Evolutionary conservation across 2,888 invertebrate species (phyloP).

Genomic region (Monochamus alternatus): DNA sequence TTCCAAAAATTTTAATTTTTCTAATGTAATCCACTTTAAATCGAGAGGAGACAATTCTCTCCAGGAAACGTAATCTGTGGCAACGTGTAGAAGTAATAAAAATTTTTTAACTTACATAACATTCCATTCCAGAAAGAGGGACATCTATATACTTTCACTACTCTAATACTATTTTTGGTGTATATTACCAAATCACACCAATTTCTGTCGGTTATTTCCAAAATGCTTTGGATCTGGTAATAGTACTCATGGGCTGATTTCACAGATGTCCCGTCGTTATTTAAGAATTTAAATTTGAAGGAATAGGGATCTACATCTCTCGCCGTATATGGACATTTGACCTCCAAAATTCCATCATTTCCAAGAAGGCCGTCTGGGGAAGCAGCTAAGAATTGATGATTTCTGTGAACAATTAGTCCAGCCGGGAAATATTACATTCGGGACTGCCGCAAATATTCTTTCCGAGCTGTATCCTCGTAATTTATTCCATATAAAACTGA

Average conservation of each 20-base stretch:
- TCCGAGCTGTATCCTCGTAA: not conserved
- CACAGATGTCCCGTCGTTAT: no score
- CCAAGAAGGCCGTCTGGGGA: no score
- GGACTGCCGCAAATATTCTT: not conserved
- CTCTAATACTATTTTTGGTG: not conserved
- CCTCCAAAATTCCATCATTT: no score
- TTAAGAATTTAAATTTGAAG: not conserved
- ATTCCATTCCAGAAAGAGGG: not conserved
- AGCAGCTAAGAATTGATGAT: no score
- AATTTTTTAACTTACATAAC: not conserved
- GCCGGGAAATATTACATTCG: not conserved
- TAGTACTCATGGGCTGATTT: not conserved
- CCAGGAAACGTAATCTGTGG: not conserved
- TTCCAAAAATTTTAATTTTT: not conserved
- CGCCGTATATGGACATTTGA: not conserved
- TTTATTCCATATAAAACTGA: not conserved
- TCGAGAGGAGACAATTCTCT: not conserved
- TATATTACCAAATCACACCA: not conserved
- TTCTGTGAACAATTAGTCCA: not conserved
- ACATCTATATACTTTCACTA: not conserved
- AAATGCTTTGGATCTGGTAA: no score
- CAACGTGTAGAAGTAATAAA: not conserved
- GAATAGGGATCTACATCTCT: not conserved
- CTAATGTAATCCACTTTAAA: not conserved
- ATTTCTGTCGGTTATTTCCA: no score